A percentile compares a stretch with the other conserved stretches of the same genome.
These are phyloP conservation scores for Phymatocera aterrima DNA, from an alignment of 2,888 invertebrate genomes.

Conservation along the genomic window DNA sequence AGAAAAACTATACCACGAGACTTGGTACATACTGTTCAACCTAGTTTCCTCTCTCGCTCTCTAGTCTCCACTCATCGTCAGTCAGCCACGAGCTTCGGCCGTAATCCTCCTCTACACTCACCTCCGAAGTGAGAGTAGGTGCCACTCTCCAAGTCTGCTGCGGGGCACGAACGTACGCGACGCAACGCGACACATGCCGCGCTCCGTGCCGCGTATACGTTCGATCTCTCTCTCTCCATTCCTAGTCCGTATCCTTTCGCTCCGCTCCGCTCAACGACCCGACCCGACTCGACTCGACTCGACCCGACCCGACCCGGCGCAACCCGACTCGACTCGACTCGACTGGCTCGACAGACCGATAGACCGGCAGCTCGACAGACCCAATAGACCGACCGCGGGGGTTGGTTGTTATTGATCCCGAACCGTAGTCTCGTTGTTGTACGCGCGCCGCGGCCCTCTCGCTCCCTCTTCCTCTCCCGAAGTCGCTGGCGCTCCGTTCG, in stretches of 20 bases:
- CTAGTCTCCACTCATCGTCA: neutral
- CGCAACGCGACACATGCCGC: too few species aligned
- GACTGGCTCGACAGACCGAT: constrained; percentile 11
- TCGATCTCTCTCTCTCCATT: constrained; percentile 6
- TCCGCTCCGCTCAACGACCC: constrained; percentile 12
- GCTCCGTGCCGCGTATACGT: constrained; percentile 2
- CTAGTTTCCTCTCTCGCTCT: neutral
- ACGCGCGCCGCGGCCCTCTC: constrained; percentile 24
- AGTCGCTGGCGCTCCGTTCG: constrained; percentile 15
- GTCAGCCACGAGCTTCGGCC: constrained; percentile 24
- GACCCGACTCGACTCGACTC: neutral
- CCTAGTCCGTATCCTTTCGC: constrained; percentile 5
- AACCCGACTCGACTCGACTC: too few species aligned
- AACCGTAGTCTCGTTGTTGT: constrained; percentile 8
- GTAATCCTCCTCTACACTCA: constrained; percentile 31
- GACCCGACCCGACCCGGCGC: constrained; percentile 16
- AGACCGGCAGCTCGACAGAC: constrained; percentile 44
- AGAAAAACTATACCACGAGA: constrained; percentile 2
- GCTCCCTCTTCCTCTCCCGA: neutral
- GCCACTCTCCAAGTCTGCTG: neutral
- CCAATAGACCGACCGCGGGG: constrained; percentile 49
- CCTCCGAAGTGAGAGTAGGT: constrained; percentile 15
- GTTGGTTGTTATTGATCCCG: constrained; percentile 66
- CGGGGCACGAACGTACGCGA: constrained; percentile 6
- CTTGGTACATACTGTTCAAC: neutral